Conservation (phyloP, 2,888 invertebrate species). For the Monoplex corrugatus region DNA sequence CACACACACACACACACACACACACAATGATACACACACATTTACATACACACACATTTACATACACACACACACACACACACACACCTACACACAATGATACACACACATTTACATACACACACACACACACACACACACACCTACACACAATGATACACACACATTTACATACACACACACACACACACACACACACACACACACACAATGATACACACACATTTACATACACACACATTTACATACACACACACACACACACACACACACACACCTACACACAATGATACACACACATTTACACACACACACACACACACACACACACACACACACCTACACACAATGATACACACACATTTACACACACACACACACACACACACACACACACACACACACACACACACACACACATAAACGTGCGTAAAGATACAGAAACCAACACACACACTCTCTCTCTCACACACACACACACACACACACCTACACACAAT, state of each 20-base stretch:
- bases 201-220: background rate
- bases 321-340: background rate
- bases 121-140: background rate
- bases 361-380: background rate
- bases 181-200: background rate
- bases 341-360: background rate
- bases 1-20: background rate
- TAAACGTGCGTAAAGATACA: too few relatives aligned
- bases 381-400: background rate
- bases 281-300: background rate
- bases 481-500: background rate
- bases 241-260: background rate
- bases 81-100: background rate
- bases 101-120: background rate
- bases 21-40: background rate
- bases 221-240: background rate
- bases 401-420: background rate
- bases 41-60: background rate
- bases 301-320: background rate
- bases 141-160: background rate
- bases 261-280: background rate
- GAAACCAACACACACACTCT: background rate
- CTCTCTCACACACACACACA: background rate
- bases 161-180: background rate
- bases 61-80: background rate